Conservation (phyloP, 2,888 invertebrate genomes). For the Drosophila buzzatii region DNA sequence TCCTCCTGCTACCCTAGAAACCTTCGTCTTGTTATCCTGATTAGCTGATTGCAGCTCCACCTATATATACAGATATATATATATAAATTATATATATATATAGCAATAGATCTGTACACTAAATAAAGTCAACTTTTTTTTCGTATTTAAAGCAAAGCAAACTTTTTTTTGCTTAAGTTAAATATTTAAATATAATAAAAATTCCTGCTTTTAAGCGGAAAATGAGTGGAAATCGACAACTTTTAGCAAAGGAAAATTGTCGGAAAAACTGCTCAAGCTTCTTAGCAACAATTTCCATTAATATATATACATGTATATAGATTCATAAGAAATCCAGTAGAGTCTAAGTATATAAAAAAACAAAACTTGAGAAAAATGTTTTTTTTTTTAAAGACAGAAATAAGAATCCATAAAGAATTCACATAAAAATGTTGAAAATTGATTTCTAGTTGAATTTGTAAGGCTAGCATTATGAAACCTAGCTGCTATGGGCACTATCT, state of each 20-base stretch:
- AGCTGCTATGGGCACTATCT: no score
- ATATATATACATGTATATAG: background rate
- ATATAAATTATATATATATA: constrained; percentile 6
- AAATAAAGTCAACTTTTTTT: constrained; percentile 34
- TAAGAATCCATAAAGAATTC: background rate
- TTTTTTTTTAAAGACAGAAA: background rate
- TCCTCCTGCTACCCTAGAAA: background rate
- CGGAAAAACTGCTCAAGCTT: no score
- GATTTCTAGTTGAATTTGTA: no score
- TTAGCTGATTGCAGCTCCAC: background rate
- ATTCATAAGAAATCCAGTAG: background rate
- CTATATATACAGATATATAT: constrained; percentile 12
- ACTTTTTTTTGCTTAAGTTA: background rate
- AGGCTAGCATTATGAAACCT: no score
- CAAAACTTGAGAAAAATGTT: background rate
- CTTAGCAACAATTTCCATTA: background rate
- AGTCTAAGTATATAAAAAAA: background rate
- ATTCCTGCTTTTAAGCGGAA: no score
- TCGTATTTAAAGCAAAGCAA: background rate
- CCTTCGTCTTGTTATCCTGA: background rate
- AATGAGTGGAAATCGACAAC: background rate
- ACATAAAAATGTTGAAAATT: background rate
- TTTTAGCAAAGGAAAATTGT: no score
- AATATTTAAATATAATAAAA: background rate
- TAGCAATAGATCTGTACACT: constrained; percentile 10